Percentiles rank a stretch among this genome's conserved stretches.
Conservation (phyloP, 1,140 invertebrate genomes). For the Papilio dardanus region DNA sequence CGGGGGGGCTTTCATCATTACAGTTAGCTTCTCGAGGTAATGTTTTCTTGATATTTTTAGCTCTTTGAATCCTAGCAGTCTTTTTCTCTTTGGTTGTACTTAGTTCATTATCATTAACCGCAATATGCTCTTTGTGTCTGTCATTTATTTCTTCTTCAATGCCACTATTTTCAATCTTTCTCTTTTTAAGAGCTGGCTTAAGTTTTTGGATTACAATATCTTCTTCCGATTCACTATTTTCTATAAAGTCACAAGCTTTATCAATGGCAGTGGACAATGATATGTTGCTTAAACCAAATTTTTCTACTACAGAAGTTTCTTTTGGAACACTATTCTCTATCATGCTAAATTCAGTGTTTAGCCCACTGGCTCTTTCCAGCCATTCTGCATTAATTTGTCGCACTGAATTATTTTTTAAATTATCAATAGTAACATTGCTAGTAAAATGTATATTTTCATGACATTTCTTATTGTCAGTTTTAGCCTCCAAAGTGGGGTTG, state of each 20-base stretch:
- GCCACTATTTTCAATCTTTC: constrained; percentile 56
- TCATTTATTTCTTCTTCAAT: not conserved
- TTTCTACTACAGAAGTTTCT: constrained; percentile 39
- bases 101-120: constrained; percentile 28
- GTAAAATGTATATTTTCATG: constrained; percentile 10
- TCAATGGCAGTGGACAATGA: constrained; percentile 60
- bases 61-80: constrained; percentile 41
- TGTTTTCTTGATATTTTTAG: constrained; percentile 41
- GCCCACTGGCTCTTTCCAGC: constrained; percentile 78
- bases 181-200: constrained; percentile 77
- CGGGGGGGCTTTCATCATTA: constrained; percentile 57
- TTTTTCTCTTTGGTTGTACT: constrained; percentile 41
- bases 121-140: constrained; percentile 27
- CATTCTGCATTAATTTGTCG: constrained; percentile 82
- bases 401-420: constrained; percentile 40
- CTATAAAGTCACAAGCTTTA: constrained; percentile 83
- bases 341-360: constrained; percentile 30
- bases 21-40: constrained; percentile 40
- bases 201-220: constrained; percentile 64
- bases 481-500: not conserved
- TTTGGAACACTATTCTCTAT: not conserved
- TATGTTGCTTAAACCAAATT: constrained; percentile 75
- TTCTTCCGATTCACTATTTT: constrained; percentile 86
- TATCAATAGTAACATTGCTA: constrained; percentile 7
- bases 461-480: constrained; percentile 26